phyloP scores from a whole-genome alignment of 2,113 vertebrate species.

The Nycticebus coucang region DNA sequence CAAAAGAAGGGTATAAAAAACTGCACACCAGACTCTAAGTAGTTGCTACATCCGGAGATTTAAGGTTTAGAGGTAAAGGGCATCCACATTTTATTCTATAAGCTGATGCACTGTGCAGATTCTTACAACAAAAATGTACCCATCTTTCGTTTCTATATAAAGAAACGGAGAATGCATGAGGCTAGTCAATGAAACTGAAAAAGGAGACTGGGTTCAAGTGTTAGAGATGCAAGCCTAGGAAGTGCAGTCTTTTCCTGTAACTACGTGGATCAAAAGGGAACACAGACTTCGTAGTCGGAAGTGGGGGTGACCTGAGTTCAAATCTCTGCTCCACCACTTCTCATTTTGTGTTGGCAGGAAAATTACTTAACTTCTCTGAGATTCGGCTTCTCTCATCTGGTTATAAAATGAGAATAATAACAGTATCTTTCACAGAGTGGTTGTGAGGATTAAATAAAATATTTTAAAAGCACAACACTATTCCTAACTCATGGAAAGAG shows the following conservation, averaged over 20 bases:
- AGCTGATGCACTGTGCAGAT: not conserved
- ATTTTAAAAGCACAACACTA: not conserved
- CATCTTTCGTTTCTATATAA: not conserved
- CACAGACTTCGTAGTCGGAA: not conserved
- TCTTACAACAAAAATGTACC: not conserved
- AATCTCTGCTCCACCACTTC: not conserved
- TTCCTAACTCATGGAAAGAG: not conserved
- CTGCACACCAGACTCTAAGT: not conserved
- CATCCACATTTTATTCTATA: not conserved
- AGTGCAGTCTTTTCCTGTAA: not conserved
- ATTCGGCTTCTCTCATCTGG: not conserved
- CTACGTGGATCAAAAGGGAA: not conserved
- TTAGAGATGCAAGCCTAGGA: not conserved
- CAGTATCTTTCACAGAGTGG: not conserved
- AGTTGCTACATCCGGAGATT: not conserved
- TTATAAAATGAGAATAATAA: slow-evolving; percentile 22
- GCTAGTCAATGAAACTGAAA: not conserved
- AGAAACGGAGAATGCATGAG: not conserved
- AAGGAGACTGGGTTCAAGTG: not conserved
- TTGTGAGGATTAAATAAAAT: slow-evolving; percentile 37
- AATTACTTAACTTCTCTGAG: not conserved
- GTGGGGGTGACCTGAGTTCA: not conserved
- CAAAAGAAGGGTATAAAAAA: not conserved
- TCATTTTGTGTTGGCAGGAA: not conserved
- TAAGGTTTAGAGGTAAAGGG: not conserved